phyloP scores from a whole-genome alignment of 2,113 vertebrate genomes.

The Chaetodon auriga region DNA sequence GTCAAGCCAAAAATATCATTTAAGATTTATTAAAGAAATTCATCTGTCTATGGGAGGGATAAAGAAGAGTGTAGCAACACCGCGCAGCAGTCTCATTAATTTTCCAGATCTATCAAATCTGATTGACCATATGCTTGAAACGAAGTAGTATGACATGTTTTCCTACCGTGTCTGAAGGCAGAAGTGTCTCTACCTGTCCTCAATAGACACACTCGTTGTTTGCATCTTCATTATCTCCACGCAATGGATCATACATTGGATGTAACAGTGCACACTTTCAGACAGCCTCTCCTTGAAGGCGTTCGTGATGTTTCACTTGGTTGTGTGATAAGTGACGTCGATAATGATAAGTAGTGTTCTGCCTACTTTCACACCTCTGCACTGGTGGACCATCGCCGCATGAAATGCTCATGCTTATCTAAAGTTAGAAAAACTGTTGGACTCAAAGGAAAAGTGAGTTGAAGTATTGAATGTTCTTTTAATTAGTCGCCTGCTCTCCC shows the following conservation, averaged over 20 bases:
- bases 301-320: not conserved
- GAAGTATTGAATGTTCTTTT: not conserved
- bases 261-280: not conserved
- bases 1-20: not conserved
- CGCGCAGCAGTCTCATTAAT: not conserved
- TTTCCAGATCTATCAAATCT: not conserved
- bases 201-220: not conserved
- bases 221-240: not conserved
- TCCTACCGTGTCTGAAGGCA: too few species aligned
- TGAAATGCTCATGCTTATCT: not conserved
- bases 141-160: not conserved
- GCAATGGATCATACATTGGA: too few species aligned
- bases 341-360: not conserved
- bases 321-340: not conserved
- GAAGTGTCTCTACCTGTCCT: not conserved
- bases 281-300: constrained; percentile 1
- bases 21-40: not conserved
- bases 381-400: not conserved
- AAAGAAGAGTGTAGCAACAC: too few species aligned
- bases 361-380: not conserved
- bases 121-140: too few species aligned
- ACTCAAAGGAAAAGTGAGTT: not conserved
- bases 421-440: not conserved
- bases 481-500: not conserved
- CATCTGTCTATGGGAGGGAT: too few species aligned